phyloP scores from a whole-genome alignment of 2,113 vertebrate species.

The Heliornis fulica region DNA sequence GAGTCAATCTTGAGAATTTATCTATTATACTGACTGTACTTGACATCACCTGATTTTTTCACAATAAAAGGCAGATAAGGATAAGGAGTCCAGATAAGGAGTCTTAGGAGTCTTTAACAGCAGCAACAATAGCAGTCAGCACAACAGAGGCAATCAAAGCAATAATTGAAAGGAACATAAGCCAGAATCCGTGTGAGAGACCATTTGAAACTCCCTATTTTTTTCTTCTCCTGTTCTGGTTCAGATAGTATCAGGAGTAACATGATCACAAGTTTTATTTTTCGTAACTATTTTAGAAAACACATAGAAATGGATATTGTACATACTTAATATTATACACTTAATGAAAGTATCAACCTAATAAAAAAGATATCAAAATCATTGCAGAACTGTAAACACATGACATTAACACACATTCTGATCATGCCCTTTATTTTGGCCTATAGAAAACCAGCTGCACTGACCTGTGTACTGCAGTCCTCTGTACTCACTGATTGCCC shows the following conservation, averaged over 20 bases:
- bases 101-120: slow-evolving; percentile 21
- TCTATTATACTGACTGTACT: neutral
- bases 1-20: neutral
- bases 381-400: neutral
- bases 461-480: slow-evolving; percentile 98
- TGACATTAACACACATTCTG: neutral
- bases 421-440: neutral
- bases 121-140: neutral
- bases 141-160: slow-evolving; percentile 1
- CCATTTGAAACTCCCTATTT: neutral
- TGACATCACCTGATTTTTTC: neutral
- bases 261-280: neutral
- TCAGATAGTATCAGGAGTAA: neutral
- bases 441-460: slow-evolving; percentile 1
- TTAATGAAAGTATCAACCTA: neutral
- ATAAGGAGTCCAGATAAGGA: slow-evolving; percentile 28
- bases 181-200: neutral
- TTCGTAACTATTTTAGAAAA: neutral
- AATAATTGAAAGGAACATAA: neutral
- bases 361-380: neutral
- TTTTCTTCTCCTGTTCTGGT: neutral
- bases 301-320: neutral
- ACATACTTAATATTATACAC: neutral
- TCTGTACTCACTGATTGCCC: slow-evolving; percentile 97
- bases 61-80: neutral